Evolutionary conservation across 2,888 invertebrate species (phyloP).

Genomic region (Eugnorisma glareosa): DNA sequence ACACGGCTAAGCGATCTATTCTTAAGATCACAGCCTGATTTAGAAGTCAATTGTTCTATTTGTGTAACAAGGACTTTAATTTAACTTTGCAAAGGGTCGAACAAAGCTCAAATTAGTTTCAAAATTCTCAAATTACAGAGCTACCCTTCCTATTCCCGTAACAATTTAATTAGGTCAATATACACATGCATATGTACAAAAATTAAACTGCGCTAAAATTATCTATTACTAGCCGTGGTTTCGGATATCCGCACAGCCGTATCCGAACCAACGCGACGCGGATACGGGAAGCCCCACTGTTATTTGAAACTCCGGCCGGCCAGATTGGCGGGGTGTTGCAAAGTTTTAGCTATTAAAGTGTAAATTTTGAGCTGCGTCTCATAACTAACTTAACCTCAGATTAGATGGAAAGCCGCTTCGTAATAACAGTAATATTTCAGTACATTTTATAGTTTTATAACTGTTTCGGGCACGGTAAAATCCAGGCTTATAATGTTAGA

Average conservation of each 20-base stretch:
- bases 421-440: constrained; percentile 62
- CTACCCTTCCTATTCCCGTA: constrained; percentile 10
- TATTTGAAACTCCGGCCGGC: constrained; percentile 52
- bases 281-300: constrained; percentile 55
- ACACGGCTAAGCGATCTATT: neutral
- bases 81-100: constrained; percentile 30
- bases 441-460: constrained; percentile 60
- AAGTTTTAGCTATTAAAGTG: constrained; percentile 67
- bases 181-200: constrained; percentile 35
- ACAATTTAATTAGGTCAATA: constrained; percentile 30
- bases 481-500: constrained; percentile 29
- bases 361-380: constrained; percentile 62
- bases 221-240: constrained; percentile 40
- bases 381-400: constrained; percentile 61
- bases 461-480: constrained; percentile 32
- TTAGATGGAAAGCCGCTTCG: constrained; percentile 45
- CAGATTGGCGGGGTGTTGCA: constrained; percentile 52
- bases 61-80: constrained; percentile 24
- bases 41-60: constrained; percentile 21
- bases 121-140: constrained; percentile 22
- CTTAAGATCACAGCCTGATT: neutral
- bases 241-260: constrained; percentile 60
- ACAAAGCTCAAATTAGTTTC: constrained; percentile 37
- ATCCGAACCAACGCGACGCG: constrained; percentile 54
- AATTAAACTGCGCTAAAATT: constrained; percentile 41